Percentiles rank a stretch among this genome's conserved stretches.
These are phyloP conservation scores for Drosophila erecta DNA, from an alignment of 1,140 invertebrate genomes.

Conservation along the genomic window DNA sequence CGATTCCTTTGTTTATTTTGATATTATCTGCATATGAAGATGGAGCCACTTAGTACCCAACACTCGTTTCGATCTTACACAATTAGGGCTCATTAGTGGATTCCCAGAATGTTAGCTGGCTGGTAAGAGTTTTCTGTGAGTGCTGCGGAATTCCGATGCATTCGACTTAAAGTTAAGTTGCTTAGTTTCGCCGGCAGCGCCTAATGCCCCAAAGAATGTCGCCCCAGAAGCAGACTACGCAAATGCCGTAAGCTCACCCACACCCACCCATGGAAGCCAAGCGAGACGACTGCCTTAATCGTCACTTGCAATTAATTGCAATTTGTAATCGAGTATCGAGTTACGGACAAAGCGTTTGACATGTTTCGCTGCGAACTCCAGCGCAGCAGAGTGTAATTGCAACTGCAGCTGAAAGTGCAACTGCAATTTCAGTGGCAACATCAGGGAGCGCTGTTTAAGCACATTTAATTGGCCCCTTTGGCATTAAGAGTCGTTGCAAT, in stretches of 20 bases:
- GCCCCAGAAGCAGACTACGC: slow-evolving; percentile 44
- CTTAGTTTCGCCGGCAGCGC: slow-evolving; percentile 24
- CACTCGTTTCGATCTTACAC: too few relatives aligned
- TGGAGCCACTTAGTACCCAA: too few relatives aligned
- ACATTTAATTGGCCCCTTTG: slow-evolving; percentile 68
- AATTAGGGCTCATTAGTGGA: too few relatives aligned
- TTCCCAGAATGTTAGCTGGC: too few relatives aligned
- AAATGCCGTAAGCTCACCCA: slow-evolving; percentile 33
- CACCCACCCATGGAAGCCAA: slow-evolving; percentile 43
- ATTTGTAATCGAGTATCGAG: slow-evolving; percentile 83
- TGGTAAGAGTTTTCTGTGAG: slow-evolving; percentile 4
- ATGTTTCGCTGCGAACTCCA: slow-evolving; percentile 17
- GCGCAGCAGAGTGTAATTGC: slow-evolving; percentile 4
- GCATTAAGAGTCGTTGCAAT: slow-evolving; percentile 75
- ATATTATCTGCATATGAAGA: too few relatives aligned
- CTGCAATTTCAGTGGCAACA: slow-evolving; percentile 1
- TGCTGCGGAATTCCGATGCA: slow-evolving; percentile 18
- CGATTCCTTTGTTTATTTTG: too few relatives aligned
- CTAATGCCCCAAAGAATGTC: slow-evolving; percentile 71
- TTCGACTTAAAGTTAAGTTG: slow-evolving; percentile 50
- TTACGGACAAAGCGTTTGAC: slow-evolving; percentile 65
- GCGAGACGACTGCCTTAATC: slow-evolving; percentile 67
- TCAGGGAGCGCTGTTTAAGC: slow-evolving; percentile 37
- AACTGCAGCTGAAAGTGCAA: slow-evolving; percentile 4
- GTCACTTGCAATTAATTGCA: slow-evolving; percentile 83